Conservation (phyloP, 2,113 vertebrate species). For the Phoxinus phoxinus region DNA sequence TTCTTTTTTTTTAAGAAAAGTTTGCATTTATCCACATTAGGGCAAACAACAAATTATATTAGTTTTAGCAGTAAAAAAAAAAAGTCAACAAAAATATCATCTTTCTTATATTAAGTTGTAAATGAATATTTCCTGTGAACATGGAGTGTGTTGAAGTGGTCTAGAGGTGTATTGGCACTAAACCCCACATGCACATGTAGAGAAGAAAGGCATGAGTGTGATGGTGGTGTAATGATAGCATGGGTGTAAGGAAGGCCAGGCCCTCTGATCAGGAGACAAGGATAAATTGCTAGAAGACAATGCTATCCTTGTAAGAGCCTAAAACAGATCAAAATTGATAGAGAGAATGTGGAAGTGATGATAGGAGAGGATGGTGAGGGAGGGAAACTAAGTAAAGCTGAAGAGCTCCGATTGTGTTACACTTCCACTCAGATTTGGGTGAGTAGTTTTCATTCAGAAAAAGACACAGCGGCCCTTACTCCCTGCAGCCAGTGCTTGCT, state of each 20-base stretch:
- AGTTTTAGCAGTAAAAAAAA: too few relatives aligned
- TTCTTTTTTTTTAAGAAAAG: too few relatives aligned
- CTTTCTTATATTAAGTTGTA: too few relatives aligned
- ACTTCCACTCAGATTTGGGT: constrained; percentile 30
- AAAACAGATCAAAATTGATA: constrained; percentile 23
- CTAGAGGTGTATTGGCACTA: background rate
- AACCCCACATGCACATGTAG: background rate
- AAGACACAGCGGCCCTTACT: constrained; percentile 6
- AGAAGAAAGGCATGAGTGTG: background rate
- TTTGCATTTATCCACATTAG: too few relatives aligned
- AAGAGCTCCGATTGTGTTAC: constrained; percentile 16
- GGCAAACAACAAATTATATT: too few relatives aligned
- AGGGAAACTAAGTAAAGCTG: background rate
- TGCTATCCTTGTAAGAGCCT: background rate
- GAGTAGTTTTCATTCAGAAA: constrained; percentile 14
- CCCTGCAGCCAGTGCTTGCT: background rate
- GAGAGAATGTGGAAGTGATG: constrained; percentile 6
- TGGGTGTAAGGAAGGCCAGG: constrained; percentile 17
- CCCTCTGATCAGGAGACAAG: background rate
- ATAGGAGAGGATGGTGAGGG: background rate
- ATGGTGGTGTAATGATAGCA: background rate
- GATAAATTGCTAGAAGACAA: constrained; percentile 7
- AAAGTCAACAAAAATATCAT: too few relatives aligned
- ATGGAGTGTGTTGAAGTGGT: background rate
- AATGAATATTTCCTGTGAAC: background rate